Evolutionary conservation across 1,140 invertebrate genomes (phyloP).

Genomic region (Berghia stephanieae): DNA sequence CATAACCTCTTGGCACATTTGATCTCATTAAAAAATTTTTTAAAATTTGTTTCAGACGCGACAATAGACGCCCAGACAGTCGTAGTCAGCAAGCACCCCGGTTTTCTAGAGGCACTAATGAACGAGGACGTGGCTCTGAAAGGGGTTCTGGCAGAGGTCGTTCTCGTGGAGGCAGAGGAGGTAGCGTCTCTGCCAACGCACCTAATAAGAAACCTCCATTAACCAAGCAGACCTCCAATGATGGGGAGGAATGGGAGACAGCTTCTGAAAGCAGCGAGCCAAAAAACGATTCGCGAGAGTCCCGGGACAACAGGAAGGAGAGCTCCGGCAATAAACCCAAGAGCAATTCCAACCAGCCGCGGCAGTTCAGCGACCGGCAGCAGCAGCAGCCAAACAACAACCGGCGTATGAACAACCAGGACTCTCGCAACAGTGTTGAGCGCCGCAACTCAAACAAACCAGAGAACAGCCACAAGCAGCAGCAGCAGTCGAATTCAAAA

Average conservation of each 20-base stretch:
- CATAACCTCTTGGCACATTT: background rate
- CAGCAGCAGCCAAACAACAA: too few relatives aligned
- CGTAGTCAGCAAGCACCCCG: constrained; percentile 54
- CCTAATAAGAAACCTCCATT: constrained; percentile 53
- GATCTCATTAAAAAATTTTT: background rate
- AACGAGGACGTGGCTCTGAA: constrained; percentile 44
- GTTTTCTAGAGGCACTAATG: constrained; percentile 46
- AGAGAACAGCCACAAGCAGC: constrained; percentile 50
- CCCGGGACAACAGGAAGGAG: constrained; percentile 53
- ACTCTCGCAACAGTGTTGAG: constrained; percentile 40
- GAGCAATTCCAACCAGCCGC: constrained; percentile 66
- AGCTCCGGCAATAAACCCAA: constrained; percentile 56
- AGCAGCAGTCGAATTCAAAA: too few relatives aligned
- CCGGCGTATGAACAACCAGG: constrained; percentile 37
- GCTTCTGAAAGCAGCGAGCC: constrained; percentile 73
- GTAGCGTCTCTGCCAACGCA: constrained; percentile 41
- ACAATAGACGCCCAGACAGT: constrained; percentile 49
- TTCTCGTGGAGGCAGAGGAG: constrained; percentile 52
- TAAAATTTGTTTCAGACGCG: constrained; percentile 36
- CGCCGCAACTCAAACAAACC: constrained; percentile 51
- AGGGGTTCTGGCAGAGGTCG: constrained; percentile 48
- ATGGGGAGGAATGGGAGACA: constrained; percentile 73
- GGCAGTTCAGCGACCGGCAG: constrained; percentile 61
- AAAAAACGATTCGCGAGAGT: constrained; percentile 58
- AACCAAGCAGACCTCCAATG: constrained; percentile 68